Evolutionary conservation across 1,140 invertebrate species (phyloP).

Genomic region (Bradynema listronoti): DNA sequence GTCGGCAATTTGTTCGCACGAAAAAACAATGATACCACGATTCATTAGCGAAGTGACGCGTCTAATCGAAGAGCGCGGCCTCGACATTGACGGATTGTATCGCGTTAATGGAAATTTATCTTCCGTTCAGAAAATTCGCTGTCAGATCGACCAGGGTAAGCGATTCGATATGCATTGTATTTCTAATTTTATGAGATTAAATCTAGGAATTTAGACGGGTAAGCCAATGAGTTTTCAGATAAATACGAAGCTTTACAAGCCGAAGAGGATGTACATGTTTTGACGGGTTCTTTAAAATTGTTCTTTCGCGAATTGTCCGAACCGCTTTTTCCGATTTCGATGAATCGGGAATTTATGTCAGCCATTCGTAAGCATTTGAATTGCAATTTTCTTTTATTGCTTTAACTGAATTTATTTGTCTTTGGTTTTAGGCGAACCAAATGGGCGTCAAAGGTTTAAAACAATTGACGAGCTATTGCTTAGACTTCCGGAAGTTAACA

Average conservation of each 20-base stretch:
- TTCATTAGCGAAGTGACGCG: slow-evolving; percentile 72
- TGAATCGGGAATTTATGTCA: slow-evolving; percentile 69
- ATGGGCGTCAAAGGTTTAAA: slow-evolving; percentile 63
- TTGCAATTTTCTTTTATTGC: slow-evolving; percentile 27
- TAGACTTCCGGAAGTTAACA: slow-evolving; percentile 60
- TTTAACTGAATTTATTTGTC: too few species aligned
- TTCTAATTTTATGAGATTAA: too few species aligned
- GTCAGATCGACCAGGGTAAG: slow-evolving; percentile 64
- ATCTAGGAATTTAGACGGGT: too few species aligned
- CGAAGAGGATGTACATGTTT: slow-evolving; percentile 84
- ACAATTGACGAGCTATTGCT: slow-evolving; percentile 68
- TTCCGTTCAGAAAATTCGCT: slow-evolving; percentile 76
- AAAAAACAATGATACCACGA: slow-evolving; percentile 67
- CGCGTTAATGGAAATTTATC: slow-evolving; percentile 86
- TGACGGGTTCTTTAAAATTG: slow-evolving; percentile 82
- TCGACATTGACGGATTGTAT: slow-evolving; percentile 78
- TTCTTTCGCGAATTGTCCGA: slow-evolving; percentile 86
- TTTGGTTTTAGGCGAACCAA: slow-evolving; percentile 57
- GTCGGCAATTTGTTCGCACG: slow-evolving; percentile 67
- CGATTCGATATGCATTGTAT: too few species aligned
- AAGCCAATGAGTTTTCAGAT: slow-evolving; percentile 59
- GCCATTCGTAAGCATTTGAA: slow-evolving; percentile 66
- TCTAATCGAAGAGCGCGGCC: slow-evolving; percentile 72
- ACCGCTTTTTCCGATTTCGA: slow-evolving; percentile 73
- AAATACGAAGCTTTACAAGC: slow-evolving; percentile 70